Percentiles rank a stretch among this genome's conserved stretches.
phyloP scores from a whole-genome alignment of 2,888 invertebrate species.

The Xanthorhoe spadicearia region DNA sequence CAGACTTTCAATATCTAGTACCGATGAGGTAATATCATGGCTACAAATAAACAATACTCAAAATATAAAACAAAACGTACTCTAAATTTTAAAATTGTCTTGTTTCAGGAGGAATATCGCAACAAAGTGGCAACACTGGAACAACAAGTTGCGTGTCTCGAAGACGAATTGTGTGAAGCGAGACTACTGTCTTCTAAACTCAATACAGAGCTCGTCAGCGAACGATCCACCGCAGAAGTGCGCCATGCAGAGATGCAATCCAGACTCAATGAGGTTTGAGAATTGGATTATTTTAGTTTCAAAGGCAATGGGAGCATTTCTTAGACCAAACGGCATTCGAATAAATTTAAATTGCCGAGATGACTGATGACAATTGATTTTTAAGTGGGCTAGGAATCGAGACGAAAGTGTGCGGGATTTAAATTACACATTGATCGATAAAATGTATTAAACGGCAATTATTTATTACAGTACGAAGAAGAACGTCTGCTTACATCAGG shows the following conservation, averaged over 20 bases:
- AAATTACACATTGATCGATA: no score
- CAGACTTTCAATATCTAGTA: slow-evolving; percentile 87
- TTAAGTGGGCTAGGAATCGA: no score
- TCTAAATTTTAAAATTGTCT: background rate
- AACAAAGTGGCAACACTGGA: slow-evolving; percentile 90
- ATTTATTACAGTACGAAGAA: slow-evolving; percentile 89
- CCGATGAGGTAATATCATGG: slow-evolving; percentile 86
- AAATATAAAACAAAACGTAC: background rate
- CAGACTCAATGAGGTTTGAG: slow-evolving; percentile 89
- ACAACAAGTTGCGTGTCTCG: slow-evolving; percentile 93
- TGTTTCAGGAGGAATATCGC: slow-evolving; percentile 87
- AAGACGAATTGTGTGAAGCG: slow-evolving; percentile 94
- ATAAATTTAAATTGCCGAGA: no score
- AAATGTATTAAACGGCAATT: background rate
- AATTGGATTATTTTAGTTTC: background rate
- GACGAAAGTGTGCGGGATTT: no score
- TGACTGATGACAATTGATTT: no score
- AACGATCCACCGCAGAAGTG: slow-evolving; percentile 93
- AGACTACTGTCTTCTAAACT: slow-evolving; percentile 92
- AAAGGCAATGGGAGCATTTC: no score
- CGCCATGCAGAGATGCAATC: slow-evolving; percentile 95
- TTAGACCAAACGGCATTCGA: no score
- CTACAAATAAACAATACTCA: background rate
- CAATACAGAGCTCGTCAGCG: slow-evolving; percentile 95
- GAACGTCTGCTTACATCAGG: slow-evolving; percentile 93